Conservation (phyloP, 2,888 invertebrate species). For the Erebia aethiops region DNA sequence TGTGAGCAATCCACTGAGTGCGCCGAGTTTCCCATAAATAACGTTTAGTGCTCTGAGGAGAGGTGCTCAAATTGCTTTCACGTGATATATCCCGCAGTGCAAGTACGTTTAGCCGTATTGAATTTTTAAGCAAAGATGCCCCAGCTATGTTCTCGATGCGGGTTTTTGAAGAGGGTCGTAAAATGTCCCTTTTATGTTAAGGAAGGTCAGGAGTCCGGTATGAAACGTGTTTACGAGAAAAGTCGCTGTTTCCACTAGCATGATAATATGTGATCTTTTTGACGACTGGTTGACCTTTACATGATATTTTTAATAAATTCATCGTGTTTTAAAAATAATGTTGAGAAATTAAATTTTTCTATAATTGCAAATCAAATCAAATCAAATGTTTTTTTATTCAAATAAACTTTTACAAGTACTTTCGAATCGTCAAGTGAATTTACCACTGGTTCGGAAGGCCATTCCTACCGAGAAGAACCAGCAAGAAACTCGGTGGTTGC, state of each 20-base stretch:
- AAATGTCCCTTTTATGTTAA: constrained; percentile 32
- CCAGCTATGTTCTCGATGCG: constrained; percentile 10
- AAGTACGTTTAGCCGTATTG: constrained; percentile 75
- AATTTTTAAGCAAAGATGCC: constrained; percentile 73
- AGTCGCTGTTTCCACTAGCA: neutral
- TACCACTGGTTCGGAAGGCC: too few relatives aligned
- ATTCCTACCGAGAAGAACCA: too few relatives aligned
- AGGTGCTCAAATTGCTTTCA: constrained; percentile 80
- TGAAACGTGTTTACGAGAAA: constrained; percentile 28
- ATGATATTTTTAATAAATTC: too few relatives aligned
- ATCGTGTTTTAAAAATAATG: too few relatives aligned
- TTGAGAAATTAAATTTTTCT: too few relatives aligned
- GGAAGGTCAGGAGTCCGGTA: constrained; percentile 29
- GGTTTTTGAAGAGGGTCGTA: constrained; percentile 28
- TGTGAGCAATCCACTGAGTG: constrained; percentile 74
- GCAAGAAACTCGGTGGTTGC: too few relatives aligned
- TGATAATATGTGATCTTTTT: too few relatives aligned
- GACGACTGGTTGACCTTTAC: too few relatives aligned
- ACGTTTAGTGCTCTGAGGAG: constrained; percentile 74
- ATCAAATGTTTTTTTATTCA: too few relatives aligned
- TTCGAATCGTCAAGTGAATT: too few relatives aligned
- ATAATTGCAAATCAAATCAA: too few relatives aligned
- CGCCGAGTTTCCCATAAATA: constrained; percentile 77
- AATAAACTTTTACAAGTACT: too few relatives aligned
- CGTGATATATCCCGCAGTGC: constrained; percentile 74